Base-by-base conservation (phyloP, 1,140 invertebrate genomes). In the Bombus vancouverensis region DNA sequence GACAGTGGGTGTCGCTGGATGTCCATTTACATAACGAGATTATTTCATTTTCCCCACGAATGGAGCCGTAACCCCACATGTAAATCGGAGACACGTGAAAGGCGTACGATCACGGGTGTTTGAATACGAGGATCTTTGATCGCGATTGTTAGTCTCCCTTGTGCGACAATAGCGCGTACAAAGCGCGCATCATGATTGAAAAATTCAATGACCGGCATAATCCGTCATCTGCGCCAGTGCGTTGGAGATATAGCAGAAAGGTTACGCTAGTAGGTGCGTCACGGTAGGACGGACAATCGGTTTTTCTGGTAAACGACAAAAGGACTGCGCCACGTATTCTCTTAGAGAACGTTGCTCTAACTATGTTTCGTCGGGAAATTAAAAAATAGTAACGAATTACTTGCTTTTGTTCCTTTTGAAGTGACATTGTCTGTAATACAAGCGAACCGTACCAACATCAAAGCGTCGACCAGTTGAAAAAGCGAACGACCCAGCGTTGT, bases 1-100 rank as follows among this genome's bases (percentile, higher is more conserved):
- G 79, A 47, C 28, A 59, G 66, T 32, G 66, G 37, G 53, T 34
- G 53, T 70, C 72, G 72, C 15, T 68, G 18, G 39, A 70, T 74
- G 85, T 81, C 79, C 82, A 92, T 93, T 93, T 92, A 85, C 91
- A 92, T 93, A 92, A 92, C 91, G 87, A 92, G 91, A 93, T 92
- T 91, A 90, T 93, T 91, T 92, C 85, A 82, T 88, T 91, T 89
- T 88, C 70, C 68, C 81, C 83, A 71, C 78, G 85, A 73, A 81
- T 89, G 86, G 81, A 92, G 86, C 75, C 80, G 83, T 85, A 91
- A 91, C 88, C 88, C 84, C 59, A 22, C 88, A 91, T 91, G 91
- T 76, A 90, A 91, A 91, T 91, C 81, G 70, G 75, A 62, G 83
- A 87, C 82, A 83, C 80, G 91, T 86, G 90, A 90, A 90, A 91